Conservation (phyloP, 2,113 vertebrate genomes). For the Panthera uncia region DNA sequence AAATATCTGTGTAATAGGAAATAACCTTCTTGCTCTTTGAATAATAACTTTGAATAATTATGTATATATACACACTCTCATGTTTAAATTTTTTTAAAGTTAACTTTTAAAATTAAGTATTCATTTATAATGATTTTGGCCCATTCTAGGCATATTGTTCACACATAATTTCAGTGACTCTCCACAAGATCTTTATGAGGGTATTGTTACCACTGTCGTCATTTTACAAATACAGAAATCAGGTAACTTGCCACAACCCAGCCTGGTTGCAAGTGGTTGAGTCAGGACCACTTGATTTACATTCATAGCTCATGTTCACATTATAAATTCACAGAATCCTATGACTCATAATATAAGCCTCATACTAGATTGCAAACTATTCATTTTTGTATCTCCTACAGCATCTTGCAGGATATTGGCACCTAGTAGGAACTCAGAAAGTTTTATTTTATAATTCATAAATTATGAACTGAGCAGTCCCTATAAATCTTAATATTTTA, state of each 20-base stretch:
- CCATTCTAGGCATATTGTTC: neutral
- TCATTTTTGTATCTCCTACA: neutral
- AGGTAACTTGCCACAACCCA: neutral
- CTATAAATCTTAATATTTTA: neutral
- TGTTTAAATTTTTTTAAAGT: neutral
- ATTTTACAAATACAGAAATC: neutral
- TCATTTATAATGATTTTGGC: neutral
- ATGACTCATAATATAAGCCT: neutral
- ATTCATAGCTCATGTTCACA: neutral
- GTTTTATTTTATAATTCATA: constrained; percentile 56
- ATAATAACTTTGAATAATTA: neutral
- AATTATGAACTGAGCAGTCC: neutral
- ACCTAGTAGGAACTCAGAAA: constrained; percentile 16
- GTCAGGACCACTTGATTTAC: neutral
- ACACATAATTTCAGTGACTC: neutral
- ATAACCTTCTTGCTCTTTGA: neutral
- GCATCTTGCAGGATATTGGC: neutral
- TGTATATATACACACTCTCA: neutral
- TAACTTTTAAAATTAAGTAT: neutral
- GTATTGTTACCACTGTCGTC: neutral
- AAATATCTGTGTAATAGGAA: neutral
- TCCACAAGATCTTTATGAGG: neutral
- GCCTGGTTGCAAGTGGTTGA: neutral
- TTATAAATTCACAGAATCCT: neutral
- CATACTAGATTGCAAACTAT: neutral